Conservation (phyloP, 2,888 invertebrate species). For the Tyria jacobaeae region DNA sequence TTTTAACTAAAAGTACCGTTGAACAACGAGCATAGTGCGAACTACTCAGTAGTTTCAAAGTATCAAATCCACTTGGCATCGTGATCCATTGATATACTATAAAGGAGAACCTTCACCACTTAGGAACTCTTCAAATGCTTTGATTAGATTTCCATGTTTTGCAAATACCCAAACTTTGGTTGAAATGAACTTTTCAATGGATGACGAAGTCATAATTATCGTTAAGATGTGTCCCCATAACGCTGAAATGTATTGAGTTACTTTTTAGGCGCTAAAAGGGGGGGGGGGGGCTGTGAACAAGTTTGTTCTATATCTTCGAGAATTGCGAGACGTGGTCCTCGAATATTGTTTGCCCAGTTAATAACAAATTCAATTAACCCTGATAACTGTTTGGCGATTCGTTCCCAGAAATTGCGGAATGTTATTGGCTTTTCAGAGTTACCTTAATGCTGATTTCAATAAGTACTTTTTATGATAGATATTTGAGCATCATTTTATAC, state of each 20-base stretch:
- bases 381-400: slow-evolving; percentile 23
- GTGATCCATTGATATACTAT: slow-evolving; percentile 61
- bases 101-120: slow-evolving; percentile 47
- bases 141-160: slow-evolving; percentile 67
- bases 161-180: slow-evolving; percentile 45
- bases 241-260: slow-evolving; percentile 36
- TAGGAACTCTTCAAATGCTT: slow-evolving; percentile 55
- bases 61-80: slow-evolving; percentile 50
- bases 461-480: background rate
- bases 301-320: slow-evolving; percentile 37
- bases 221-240: slow-evolving; percentile 42
- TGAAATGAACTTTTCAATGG: slow-evolving; percentile 49
- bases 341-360: slow-evolving; percentile 30
- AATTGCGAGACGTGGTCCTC: slow-evolving; percentile 23
- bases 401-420: background rate
- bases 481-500: background rate
- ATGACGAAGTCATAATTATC: slow-evolving; percentile 48
- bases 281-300: slow-evolving; percentile 37
- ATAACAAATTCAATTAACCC: slow-evolving; percentile 37
- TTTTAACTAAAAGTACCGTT: slow-evolving; percentile 25
- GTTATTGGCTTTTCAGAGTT: background rate
- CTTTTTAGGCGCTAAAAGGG: slow-evolving; percentile 25
- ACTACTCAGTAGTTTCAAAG: slow-evolving; percentile 47
- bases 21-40: slow-evolving; percentile 24
- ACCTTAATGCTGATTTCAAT: background rate